phyloP scores from a whole-genome alignment of 1,140 invertebrate species.

The Nixonia krombeini region DNA sequence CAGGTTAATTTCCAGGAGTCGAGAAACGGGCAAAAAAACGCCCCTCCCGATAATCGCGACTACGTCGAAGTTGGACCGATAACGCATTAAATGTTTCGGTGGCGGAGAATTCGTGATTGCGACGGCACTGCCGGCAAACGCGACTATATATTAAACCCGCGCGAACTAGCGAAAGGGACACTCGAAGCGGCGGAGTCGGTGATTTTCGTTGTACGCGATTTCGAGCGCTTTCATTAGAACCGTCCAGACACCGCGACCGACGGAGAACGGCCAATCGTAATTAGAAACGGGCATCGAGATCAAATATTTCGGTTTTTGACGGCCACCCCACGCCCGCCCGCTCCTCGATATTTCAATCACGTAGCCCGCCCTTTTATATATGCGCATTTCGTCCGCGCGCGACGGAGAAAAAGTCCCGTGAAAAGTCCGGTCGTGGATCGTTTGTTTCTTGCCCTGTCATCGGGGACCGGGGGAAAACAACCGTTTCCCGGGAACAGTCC shows the following conservation, averaged over 20 bases:
- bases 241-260: conserved; percentile 26
- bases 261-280: conserved; percentile 32
- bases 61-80: too few species aligned
- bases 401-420: conserved; percentile 4
- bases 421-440: background rate
- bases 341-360: conserved; percentile 42
- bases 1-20: too few species aligned
- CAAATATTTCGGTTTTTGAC: conserved; percentile 39
- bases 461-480: too few species aligned
- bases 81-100: too few species aligned
- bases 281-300: conserved; percentile 39
- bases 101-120: too few species aligned
- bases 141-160: conserved; percentile 44
- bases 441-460: too few species aligned
- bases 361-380: conserved; percentile 13
- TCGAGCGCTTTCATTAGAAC: conserved; percentile 41
- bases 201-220: conserved; percentile 46
- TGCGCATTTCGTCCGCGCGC: conserved; percentile 14
- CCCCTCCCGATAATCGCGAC: too few species aligned
- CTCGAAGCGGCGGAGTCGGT: conserved; percentile 32
- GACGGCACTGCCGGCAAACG: conserved; percentile 19
- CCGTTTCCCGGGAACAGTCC: too few species aligned
- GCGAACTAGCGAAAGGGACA: conserved; percentile 30
- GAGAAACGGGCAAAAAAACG: too few species aligned
- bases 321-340: conserved; percentile 8